Evolutionary conservation across 2,888 invertebrate species (phyloP).

Genomic region (Encarsia formosa): DNA sequence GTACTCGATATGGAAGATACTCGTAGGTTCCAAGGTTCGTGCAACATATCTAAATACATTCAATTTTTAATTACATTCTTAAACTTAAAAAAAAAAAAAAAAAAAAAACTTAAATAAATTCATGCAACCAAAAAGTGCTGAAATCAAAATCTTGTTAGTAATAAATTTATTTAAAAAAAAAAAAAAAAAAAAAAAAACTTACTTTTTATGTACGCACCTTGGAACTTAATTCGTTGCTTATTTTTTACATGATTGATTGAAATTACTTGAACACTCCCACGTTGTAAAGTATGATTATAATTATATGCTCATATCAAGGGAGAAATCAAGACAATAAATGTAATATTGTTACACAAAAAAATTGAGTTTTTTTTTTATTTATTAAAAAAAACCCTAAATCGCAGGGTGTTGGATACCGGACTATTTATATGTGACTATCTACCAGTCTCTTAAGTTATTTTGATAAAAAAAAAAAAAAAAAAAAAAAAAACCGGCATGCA

Average conservation of each 20-base stretch:
- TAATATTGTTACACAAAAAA: conserved; percentile 51
- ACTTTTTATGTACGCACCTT: conserved; percentile 32
- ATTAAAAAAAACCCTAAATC: conserved; percentile 39
- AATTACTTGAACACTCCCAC: conserved; percentile 37
- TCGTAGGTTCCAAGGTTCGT: conserved; percentile 39
- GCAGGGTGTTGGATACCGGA: conserved; percentile 49
- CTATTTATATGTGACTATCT: conserved; percentile 43
- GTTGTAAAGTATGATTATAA: conserved; percentile 40
- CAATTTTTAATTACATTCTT: conserved; percentile 15
- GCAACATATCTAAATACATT: conserved; percentile 27
- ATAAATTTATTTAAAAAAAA: too few relatives aligned
- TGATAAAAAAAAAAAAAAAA: too few relatives aligned
- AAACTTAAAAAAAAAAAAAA: too few relatives aligned
- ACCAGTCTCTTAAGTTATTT: conserved; percentile 29
- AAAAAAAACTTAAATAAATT: too few relatives aligned
- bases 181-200: too few relatives aligned
- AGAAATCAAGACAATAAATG: conserved; percentile 52
- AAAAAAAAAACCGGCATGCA: too few relatives aligned
- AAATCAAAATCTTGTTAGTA: too few relatives aligned
- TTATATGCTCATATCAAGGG: conserved; percentile 41
- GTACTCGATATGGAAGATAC: conserved; percentile 34
- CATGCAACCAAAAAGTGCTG: too few relatives aligned
- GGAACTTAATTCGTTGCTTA: conserved; percentile 28
- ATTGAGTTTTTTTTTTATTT: conserved; percentile 51
- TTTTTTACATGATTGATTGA: conserved; percentile 15